Evolutionary conservation across 2,888 invertebrate genomes (phyloP), one percentile per base, ranked within the genome.

Genomic region (Acleris holmiana): DNA sequence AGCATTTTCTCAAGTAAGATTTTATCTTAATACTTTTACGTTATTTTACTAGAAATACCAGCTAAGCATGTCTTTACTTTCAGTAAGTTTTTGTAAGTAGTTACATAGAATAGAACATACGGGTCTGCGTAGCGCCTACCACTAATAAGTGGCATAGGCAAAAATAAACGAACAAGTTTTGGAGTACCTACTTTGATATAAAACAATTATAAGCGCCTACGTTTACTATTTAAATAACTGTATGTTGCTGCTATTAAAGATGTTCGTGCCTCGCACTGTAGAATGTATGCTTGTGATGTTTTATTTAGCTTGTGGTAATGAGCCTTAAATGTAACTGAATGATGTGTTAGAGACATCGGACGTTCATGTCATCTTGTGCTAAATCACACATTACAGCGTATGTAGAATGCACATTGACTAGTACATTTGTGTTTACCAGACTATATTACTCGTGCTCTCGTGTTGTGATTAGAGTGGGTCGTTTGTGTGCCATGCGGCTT

Each of bases 1-100:
- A 99, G 86, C 96, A 96, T 83, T 96, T 97, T 84, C 89, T 97
- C 74, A 97, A 96, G 97, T 98, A 94, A 95, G 95, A 49, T 56
- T 49, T 76, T 54, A 29, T 51, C 60, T 55, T 57, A 55, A 53
- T 68, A 66, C 61, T 65, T 35, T 35, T 4, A 35, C 13, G 10
- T 35, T 35, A 35, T 35, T 35, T 13, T 35, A 4, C 4, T 35
- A 35, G 13, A 35, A 35, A 35, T 35, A 10, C 13, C 10, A 49
- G 29, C 54, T 59, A 7, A 25, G 65, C 65, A 65, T 65, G 65
- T 48, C 47, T 59, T 35, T 19, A 46, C 50, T 65, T 54, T 53
- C 60, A 65, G 65, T 51, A 51, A 51, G 13, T 35, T 57, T 35
- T 55, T 49, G 2, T 35, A 35, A 35, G 6, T 44, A 55, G 55